Percentiles rank a stretch among this genome's conserved stretches.
Evolutionary conservation across 2,113 vertebrate genomes (phyloP).

Genomic region (Dryoscopus gambensis): DNA sequence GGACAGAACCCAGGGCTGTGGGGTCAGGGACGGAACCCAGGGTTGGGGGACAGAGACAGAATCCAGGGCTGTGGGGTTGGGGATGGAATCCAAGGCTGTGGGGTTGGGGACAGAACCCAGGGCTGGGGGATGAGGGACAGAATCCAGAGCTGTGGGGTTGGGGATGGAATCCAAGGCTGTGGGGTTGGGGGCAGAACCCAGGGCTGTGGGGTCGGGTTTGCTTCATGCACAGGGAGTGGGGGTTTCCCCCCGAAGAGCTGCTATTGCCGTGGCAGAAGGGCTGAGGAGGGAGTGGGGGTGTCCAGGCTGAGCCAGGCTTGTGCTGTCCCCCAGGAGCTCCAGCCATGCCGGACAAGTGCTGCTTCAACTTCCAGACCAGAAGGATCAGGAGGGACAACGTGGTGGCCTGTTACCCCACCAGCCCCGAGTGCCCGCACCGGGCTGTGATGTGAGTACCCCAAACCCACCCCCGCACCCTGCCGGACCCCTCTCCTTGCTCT

Average conservation of each 20-base stretch:
- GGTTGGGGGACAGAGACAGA: rapidly evolving
- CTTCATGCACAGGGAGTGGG: rapidly evolving
- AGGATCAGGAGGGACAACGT: slow-evolving; percentile 51
- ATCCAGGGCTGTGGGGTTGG: rapidly evolving
- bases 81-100: too few relatives aligned
- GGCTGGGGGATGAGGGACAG: not conserved
- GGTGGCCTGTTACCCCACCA: slow-evolving; percentile 22
- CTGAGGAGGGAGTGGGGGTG: not conserved
- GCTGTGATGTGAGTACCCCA: slow-evolving; percentile 53
- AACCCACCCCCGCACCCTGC: not conserved
- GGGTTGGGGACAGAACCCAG: not conserved
- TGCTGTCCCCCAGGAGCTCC: slow-evolving; percentile 11
- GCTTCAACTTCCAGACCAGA: slow-evolving; percentile 36
- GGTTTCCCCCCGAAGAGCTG: not conserved
- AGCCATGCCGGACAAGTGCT: not conserved
- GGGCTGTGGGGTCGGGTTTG: rapidly evolving
- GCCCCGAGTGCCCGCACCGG: slow-evolving; percentile 15
- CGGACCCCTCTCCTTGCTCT: not conserved
- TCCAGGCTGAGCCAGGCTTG: not conserved
- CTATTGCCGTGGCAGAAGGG: rapidly evolving
- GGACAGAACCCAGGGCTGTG: not conserved
- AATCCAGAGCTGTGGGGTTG: rapidly evolving
- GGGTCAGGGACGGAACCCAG: rapidly evolving
- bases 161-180: too few relatives aligned
- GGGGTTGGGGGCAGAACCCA: not conserved